Evolutionary conservation across 2,888 invertebrate species (phyloP), one percentile per base, ranked within the genome.

Genomic region (Drosophila rellima): DNA sequence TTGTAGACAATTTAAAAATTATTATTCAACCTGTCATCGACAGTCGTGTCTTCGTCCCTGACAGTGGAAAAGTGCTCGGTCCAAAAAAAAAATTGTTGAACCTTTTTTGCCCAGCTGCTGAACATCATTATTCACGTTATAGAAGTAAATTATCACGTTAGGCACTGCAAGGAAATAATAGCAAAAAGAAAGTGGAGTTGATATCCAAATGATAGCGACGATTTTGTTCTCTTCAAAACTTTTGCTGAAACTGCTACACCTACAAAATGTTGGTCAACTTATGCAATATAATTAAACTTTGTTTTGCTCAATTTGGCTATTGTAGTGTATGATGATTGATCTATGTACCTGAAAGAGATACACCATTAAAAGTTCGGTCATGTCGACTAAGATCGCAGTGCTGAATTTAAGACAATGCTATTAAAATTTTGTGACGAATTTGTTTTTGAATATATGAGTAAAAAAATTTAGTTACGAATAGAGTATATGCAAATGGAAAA

Each of bases 41-140:
- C 82, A 85, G 63, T 47, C 73, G 70, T 67, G 52, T 23, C 57
- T 65, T 60, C 69, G 54, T 15, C 63, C 44, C 15, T 74, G 74
- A 71, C 82, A 71, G 66, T 82, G 75, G 62, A 84, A 84, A 81
- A 82, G 48, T 67, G 67, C 57, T 50, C 42, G 26, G 54, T 37
- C 15, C 33, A 64, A 65, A 61, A 64, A 60, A 59, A 6, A 20
- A 61, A 59, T 51, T 45, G 52, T 57, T 62, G 55, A 73, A 67
- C 64, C 51, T 70, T 67, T 70, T 62, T 54, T 70, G 56, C 54
- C 70, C 66, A 66, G 51, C 81, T 77, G 79, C 84, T 77, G 67
- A 82, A 67, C 80, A 80, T 79, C 84, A 84, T 84, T 84, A 83
- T 82, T 84, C 78, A 86, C 87, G 70, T 70, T 67, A 61, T 62